These are phyloP conservation scores for Protodeltote pygarga DNA, from an alignment of 2,888 invertebrate genomes.

Conservation along the genomic window DNA sequence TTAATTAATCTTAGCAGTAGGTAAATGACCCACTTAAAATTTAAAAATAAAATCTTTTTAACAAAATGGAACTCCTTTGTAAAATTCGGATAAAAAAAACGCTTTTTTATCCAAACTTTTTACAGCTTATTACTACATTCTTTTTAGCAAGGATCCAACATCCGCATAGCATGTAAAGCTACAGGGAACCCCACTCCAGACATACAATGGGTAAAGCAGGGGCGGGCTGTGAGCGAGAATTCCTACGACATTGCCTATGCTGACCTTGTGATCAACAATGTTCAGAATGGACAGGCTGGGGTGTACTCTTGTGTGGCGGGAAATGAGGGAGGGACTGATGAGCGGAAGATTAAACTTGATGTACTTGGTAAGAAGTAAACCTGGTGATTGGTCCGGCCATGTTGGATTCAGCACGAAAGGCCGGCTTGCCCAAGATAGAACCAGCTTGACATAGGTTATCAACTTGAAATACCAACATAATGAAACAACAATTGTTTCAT, in stretches of 20 bases:
- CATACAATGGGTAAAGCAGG: constrained; percentile 87
- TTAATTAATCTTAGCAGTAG: too few relatives aligned
- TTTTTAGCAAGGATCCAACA: constrained; percentile 64
- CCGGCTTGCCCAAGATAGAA: too few relatives aligned
- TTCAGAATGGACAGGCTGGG: constrained; percentile 69
- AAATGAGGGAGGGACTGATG: constrained; percentile 84
- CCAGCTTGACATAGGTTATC: too few relatives aligned
- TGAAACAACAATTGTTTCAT: too few relatives aligned
- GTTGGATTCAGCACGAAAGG: too few relatives aligned
- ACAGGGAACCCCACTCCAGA: constrained; percentile 86
- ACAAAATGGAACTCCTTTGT: too few relatives aligned
- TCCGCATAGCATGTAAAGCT: constrained; percentile 82
- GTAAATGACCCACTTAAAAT: too few relatives aligned
- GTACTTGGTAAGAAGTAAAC: constrained; percentile 68
- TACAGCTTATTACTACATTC: not conserved
- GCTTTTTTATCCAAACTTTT: not conserved
- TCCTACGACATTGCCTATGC: constrained; percentile 60
- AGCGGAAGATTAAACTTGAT: constrained; percentile 68
- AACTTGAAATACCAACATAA: too few relatives aligned
- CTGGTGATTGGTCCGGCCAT: constrained; percentile 9
- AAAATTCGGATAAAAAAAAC: not conserved
- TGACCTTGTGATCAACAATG: constrained; percentile 64
- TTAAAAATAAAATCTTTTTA: too few relatives aligned
- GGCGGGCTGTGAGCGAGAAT: constrained; percentile 58
- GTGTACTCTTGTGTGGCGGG: constrained; percentile 85